Percentiles rank a stretch among this genome's conserved stretches.
phyloP scores from a whole-genome alignment of 30 jellyfish, hydroid and myxozoan genomes.

The Chrysaora quinquecirrha region DNA sequence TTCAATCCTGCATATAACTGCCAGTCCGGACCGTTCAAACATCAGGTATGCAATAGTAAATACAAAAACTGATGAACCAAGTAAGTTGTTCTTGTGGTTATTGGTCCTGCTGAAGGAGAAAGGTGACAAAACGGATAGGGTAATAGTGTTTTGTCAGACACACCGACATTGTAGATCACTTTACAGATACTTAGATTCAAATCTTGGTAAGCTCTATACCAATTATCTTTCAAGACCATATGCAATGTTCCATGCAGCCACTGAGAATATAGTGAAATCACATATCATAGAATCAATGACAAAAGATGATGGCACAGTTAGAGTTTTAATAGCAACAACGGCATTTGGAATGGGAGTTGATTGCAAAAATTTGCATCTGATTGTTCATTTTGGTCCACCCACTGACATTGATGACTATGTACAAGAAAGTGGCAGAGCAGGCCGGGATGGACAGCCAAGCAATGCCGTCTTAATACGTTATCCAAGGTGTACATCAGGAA shows the following conservation, averaged over 20 bases:
- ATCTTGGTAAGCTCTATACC: not conserved
- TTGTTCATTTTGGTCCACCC: not conserved
- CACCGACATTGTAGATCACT: not conserved
- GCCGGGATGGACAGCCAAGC: constrained; percentile 5
- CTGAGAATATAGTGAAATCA: not conserved
- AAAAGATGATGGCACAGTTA: not conserved
- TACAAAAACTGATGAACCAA: not conserved
- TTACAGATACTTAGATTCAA: not conserved
- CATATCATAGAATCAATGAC: not conserved
- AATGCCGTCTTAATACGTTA: not conserved
- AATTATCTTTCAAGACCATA: not conserved
- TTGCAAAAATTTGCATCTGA: not conserved
- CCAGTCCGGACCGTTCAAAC: constrained; percentile 7
- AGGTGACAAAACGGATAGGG: not conserved
- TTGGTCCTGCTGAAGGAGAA: constrained; percentile 9
- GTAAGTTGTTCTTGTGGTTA: constrained; percentile 1
- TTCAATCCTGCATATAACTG: constrained; percentile 1
- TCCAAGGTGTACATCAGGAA: not conserved
- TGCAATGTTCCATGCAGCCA: constrained; percentile 6
- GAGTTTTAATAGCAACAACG: not conserved
- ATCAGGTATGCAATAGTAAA: not conserved
- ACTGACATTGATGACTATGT: not conserved
- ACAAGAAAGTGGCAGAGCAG: constrained; percentile 14
- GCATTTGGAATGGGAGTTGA: constrained; percentile 11
- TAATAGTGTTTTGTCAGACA: not conserved